These are phyloP conservation scores for Drosophila conformis DNA, from an alignment of 2,888 invertebrate species.

Conservation along the genomic window DNA sequence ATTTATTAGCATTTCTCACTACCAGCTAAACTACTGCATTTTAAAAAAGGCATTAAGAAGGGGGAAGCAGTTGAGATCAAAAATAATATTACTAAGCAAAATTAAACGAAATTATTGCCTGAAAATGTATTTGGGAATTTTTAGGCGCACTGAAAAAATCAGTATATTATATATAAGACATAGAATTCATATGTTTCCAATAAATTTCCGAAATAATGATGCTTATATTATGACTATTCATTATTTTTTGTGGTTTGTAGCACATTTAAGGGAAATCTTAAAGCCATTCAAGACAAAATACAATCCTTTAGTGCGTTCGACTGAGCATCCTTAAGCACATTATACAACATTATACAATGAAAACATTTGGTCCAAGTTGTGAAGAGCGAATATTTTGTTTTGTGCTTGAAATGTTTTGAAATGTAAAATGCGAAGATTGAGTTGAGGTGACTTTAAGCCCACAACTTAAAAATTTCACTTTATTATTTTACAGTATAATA, in stretches of 20 bases:
- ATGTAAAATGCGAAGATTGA: neutral
- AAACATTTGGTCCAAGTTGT: conserved; percentile 39
- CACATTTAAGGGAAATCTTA: neutral
- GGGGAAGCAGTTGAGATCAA: neutral
- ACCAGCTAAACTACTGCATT: neutral
- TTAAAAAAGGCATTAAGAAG: neutral
- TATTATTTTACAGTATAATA: conserved; percentile 39
- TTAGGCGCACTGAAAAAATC: too few relatives aligned
- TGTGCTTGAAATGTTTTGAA: conserved; percentile 4
- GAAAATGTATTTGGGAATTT: too few relatives aligned
- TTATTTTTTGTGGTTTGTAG: neutral
- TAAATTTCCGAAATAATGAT: neutral
- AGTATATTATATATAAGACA: neutral
- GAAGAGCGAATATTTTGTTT: conserved; percentile 16
- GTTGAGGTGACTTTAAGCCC: neutral
- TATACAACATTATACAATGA: conserved; percentile 46
- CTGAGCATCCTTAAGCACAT: conserved; percentile 2
- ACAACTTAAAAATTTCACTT: conserved; percentile 8
- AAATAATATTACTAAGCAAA: neutral
- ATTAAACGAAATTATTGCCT: neutral
- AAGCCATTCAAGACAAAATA: neutral
- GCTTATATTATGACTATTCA: neutral
- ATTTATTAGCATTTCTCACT: neutral
- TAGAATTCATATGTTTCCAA: neutral
- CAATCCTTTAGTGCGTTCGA: neutral